Base-by-base conservation (phyloP, 2,113 vertebrate genomes). In the Uria aalge region DNA sequence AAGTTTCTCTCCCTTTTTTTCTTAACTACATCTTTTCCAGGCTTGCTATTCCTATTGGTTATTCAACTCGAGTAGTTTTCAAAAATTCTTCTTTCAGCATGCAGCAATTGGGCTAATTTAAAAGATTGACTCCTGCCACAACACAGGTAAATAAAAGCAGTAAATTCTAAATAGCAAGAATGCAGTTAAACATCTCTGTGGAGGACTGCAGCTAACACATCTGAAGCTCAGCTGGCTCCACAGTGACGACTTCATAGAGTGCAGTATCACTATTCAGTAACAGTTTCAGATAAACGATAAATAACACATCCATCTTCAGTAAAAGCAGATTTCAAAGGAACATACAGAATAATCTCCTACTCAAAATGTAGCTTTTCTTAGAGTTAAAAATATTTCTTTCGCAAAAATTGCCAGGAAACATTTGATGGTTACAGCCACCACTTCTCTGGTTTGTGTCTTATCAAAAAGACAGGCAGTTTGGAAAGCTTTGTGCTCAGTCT, bases 1-100 rank as follows among this genome's bases (percentile, higher is more conserved):
- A 69, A 91, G 92, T 90, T 96, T 73, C 68, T 91, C 59, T 92
- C 59, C 64, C 34, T 94, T 90, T 53, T 93, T 92, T 94, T 34
- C 82, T 96, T 90, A 85, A 66, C 64, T 48, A 52, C n/a, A 48
- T 74, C 72, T 88, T 78, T 84, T 77, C 57, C 91, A 94, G 68
- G 64, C 48, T 38, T 60, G 32, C 47, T 86, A 63, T 48, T 77
- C 26, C 16, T 69, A 48, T 36, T 62, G 62, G 76, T 66, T 60
- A 67, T 59, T 68, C 67, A 93, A 79, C 48, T 73, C 36, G 43
- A 30, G 52, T 34, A 40, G 38, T 87, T 78, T 90, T 48, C n/a
- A 8, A 80, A 76, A 79, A 21, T 4, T 24, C 6, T 3, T 40
- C 80, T 76, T 86, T 88, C 40, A 80, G 36, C 71, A 68, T 3